These are phyloP conservation scores for Diprion similis DNA, from an alignment of 1,140 invertebrate genomes.

Conservation along the genomic window DNA sequence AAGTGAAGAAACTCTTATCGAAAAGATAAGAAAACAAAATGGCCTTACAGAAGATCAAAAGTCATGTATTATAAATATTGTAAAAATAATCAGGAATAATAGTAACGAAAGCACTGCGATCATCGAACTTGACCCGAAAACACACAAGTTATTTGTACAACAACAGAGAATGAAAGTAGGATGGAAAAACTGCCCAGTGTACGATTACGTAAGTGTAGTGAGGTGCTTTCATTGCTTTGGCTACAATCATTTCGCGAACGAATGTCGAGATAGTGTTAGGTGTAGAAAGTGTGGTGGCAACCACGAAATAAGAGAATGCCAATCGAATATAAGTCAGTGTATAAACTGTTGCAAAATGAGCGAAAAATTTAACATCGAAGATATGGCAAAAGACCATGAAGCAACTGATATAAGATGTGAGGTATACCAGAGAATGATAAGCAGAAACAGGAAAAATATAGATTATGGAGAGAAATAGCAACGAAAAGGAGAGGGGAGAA, in stretches of 20 bases:
- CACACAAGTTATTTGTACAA: constrained; percentile 16
- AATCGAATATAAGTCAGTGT: constrained; percentile 17
- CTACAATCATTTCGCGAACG: constrained; percentile 23
- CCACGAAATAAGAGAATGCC: constrained; percentile 18
- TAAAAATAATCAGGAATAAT: constrained; percentile 10
- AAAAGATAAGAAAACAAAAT: constrained; percentile 17
- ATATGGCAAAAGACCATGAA: constrained; percentile 14
- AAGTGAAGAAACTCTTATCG: constrained; percentile 5
- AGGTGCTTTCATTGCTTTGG: constrained; percentile 29
- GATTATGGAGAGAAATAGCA: constrained; percentile 10
- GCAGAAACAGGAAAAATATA: constrained; percentile 18
- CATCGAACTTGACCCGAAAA: constrained; percentile 19
- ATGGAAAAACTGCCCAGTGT: constrained; percentile 26
- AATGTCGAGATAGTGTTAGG: constrained; percentile 19
- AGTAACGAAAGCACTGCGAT: constrained; percentile 8
- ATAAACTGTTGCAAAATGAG: constrained; percentile 20
- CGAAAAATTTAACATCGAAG: constrained; percentile 11
- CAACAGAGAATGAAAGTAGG: constrained; percentile 23
- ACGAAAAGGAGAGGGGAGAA: not conserved
- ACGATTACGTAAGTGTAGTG: constrained; percentile 23
- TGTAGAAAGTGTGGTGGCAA: constrained; percentile 20
- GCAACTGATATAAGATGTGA: constrained; percentile 18
- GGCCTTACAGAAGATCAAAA: not conserved
- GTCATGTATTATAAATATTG: constrained; percentile 13
- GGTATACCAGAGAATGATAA: constrained; percentile 9